Evolutionary conservation across 92 coral and sea anemone species (phyloP).

Genomic region (Porites divaricata): DNA sequence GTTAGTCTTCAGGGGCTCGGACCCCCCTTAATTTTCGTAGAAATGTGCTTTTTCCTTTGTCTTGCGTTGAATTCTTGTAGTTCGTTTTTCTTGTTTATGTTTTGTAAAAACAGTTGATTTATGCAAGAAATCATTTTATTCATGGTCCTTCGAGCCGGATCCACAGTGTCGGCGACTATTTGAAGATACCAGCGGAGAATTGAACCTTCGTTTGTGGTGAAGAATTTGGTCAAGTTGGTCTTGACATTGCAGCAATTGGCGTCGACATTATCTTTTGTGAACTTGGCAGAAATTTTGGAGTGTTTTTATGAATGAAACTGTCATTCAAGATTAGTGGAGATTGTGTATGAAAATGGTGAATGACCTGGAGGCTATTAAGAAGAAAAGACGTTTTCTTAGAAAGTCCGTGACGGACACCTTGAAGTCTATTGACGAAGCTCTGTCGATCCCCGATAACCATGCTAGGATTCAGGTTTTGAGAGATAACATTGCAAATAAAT

Average conservation of each 20-base stretch:
- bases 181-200: background rate
- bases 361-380: constrained; percentile 21
- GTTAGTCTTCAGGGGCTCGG: too few relatives aligned
- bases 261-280: background rate
- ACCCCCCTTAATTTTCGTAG: too few relatives aligned
- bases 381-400: constrained; percentile 29
- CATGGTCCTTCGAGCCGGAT: constrained; percentile 32
- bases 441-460: background rate
- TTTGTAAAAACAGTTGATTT: too few relatives aligned
- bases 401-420: constrained; percentile 17
- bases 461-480: constrained; percentile 18
- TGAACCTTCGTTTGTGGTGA: too few relatives aligned
- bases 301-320: background rate
- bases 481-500: constrained; percentile 9
- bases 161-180: too few relatives aligned
- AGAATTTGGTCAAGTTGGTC: too few relatives aligned
- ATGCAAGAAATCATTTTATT: too few relatives aligned
- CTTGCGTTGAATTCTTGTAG: too few relatives aligned
- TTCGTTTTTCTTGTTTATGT: too few relatives aligned
- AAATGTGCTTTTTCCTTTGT: too few relatives aligned
- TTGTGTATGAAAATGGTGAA: constrained; percentile 19
- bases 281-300: background rate
- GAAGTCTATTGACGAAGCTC: constrained; percentile 20
- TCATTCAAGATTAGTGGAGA: background rate
- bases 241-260: background rate